Conservation (phyloP, 1,140 invertebrate genomes). For the Ips typographus region DNA sequence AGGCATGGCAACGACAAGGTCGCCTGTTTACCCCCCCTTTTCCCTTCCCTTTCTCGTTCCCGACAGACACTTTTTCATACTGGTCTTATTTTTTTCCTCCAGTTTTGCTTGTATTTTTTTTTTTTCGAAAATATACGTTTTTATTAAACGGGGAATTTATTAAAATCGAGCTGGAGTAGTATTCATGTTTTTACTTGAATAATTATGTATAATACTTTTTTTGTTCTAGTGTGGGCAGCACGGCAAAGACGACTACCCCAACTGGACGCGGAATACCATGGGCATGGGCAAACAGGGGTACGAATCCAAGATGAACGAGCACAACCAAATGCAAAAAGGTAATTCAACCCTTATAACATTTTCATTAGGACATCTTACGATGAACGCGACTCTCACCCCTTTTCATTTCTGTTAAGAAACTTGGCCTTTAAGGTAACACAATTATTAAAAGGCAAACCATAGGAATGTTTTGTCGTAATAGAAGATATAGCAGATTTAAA, state of each 20-base stretch:
- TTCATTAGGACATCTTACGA: too few species aligned
- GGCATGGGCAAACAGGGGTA: conserved; percentile 52
- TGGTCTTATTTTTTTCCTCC: conserved; percentile 28
- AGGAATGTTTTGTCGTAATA: too few species aligned
- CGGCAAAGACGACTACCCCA: conserved; percentile 51
- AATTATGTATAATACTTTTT: conserved; percentile 6
- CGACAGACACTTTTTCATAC: conserved; percentile 35
- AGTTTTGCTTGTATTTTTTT: conserved; percentile 13
- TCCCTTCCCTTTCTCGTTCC: conserved; percentile 6
- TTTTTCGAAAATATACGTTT: conserved; percentile 3
- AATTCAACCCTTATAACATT: conserved; percentile 4
- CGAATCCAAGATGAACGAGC: conserved; percentile 52
- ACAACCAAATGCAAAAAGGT: conserved; percentile 52
- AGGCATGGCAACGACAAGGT: conserved; percentile 42
- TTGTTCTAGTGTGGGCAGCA: conserved; percentile 49
- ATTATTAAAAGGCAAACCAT: too few species aligned
- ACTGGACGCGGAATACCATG: conserved; percentile 52
- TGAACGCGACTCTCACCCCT: too few species aligned
- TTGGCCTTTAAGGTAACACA: too few species aligned
- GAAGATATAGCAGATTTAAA: too few species aligned
- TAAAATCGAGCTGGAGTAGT: conserved; percentile 10
- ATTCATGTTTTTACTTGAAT: neutral
- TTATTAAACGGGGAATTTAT: conserved; percentile 20
- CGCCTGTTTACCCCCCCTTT: conserved; percentile 28
- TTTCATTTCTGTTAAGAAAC: too few species aligned